Base-by-base conservation (phyloP, 2,113 vertebrate genomes). In the Caracal caracal region DNA sequence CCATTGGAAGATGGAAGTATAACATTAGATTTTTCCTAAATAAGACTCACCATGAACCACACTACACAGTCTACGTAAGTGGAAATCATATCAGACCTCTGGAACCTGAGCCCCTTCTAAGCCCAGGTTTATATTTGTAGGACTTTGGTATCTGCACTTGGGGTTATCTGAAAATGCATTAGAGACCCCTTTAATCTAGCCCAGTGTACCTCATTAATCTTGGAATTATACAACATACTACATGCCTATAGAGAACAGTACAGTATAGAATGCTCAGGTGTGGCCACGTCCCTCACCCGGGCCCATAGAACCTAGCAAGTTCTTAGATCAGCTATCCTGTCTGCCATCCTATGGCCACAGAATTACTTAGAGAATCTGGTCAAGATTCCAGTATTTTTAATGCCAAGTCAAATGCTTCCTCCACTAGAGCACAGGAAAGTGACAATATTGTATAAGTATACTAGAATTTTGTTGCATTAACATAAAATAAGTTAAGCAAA, bases 401-500 rank as follows among this genome's bases (percentile, higher is more conserved):
- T 24, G 65, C 51, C 84, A 78, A 89, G 43, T 68, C 59, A 71
- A 70, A 56, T 76, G 33, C 47, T 94, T 70, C 92, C 9, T 78
- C 76, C 35, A 56, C 13, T 12, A 70, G 76, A 49, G 65, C 70
- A 86, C 47, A 85, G 76, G 88, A 79, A n/a, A n/a, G 56, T 80
- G 33, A 76, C 26, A 88, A 20, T 73, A 75, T 51, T 95, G 85
- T 90, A 24, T 63, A 88, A 88, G 70, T 51, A 53, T 79, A n/a
- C 19, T 33, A 89, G 83, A 91, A 80, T 81, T 96, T 88, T 88
- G 49, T 86, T 85, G 78, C 49, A 53, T 53, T 83, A 17, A 43
- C 43, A 73, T 73, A 43, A 76, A 76, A 26, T 10, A 16, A 75
- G 26, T 9, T 28, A 47, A 76, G 73, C 47, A 43, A 75, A 75